These are phyloP conservation scores for Eurystomus gularis DNA, from an alignment of 2,113 vertebrate genomes.

Conservation along the genomic window DNA sequence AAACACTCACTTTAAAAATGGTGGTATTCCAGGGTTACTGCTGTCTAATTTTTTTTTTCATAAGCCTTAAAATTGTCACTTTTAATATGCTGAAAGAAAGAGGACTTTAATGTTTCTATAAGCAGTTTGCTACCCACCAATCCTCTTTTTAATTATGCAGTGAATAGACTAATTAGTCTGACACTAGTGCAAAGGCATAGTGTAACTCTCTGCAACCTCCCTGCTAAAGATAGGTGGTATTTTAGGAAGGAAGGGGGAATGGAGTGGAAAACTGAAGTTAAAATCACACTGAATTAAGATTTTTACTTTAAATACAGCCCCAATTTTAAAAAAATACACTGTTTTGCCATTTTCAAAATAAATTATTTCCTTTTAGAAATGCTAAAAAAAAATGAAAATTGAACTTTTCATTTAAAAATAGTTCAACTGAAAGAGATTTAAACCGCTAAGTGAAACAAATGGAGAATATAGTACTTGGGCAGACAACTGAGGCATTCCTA, in stretches of 20 bases:
- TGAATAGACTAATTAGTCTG: background rate
- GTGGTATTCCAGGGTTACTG: background rate
- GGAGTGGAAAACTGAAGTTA: background rate
- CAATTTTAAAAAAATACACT: background rate
- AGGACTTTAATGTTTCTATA: background rate
- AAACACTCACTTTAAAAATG: background rate
- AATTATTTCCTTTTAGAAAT: background rate
- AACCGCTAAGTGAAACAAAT: background rate
- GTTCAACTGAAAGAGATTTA: background rate
- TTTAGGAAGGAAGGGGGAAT: background rate
- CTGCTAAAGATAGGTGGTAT: background rate
- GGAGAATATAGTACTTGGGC: background rate
- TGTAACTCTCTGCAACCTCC: background rate
- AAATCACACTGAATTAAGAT: background rate
- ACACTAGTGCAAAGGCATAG: background rate
- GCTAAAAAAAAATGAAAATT: background rate
- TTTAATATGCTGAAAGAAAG: background rate
- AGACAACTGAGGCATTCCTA: background rate
- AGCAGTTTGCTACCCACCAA: background rate
- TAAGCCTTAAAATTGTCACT: background rate
- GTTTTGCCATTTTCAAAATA: background rate
- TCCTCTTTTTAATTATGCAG: background rate
- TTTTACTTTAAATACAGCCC: background rate
- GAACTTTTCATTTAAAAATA: background rate
- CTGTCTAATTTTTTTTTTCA: background rate